Conservation (phyloP, 2,888 invertebrate species). For the Microctonus aethiopoides region DNA sequence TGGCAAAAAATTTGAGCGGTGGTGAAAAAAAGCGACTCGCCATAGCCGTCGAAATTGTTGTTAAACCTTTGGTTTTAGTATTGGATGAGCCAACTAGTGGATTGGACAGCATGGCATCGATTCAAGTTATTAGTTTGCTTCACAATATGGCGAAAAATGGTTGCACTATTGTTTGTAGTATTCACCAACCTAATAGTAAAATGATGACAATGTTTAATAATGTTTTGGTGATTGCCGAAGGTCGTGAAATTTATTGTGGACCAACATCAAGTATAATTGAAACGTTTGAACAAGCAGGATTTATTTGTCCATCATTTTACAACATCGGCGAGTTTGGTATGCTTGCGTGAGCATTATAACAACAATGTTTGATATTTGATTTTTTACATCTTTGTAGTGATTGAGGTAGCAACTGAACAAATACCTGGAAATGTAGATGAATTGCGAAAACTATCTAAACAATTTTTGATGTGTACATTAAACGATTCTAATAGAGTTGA, state of each 20-base stretch:
- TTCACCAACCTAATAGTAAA: slow-evolving; percentile 83
- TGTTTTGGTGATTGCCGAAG: slow-evolving; percentile 76
- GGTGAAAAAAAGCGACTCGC: slow-evolving; percentile 73
- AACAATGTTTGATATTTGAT: slow-evolving; percentile 18
- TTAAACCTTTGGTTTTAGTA: slow-evolving; percentile 73
- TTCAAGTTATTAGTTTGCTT: slow-evolving; percentile 74
- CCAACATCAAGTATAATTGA: slow-evolving; percentile 72
- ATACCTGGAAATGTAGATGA: slow-evolving; percentile 68
- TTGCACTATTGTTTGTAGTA: slow-evolving; percentile 79
- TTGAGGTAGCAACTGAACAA: slow-evolving; percentile 74
- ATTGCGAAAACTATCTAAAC: slow-evolving; percentile 39
- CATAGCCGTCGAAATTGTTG: slow-evolving; percentile 73
- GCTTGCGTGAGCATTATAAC: no score
- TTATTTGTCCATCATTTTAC: slow-evolving; percentile 79
- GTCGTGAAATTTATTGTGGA: slow-evolving; percentile 78
- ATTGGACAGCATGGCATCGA: slow-evolving; percentile 76
- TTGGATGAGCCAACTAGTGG: slow-evolving; percentile 75
- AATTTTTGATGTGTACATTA: slow-evolving; percentile 1
- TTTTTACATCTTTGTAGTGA: slow-evolving; percentile 63
- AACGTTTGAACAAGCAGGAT: slow-evolving; percentile 72
- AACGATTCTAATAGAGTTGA: not conserved
- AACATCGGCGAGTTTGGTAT: slow-evolving; percentile 84
- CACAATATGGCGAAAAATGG: slow-evolving; percentile 74
- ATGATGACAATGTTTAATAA: slow-evolving; percentile 81
- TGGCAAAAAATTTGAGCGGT: slow-evolving; percentile 70